Conservation (phyloP, 2,888 invertebrate genomes). For the Lasioglossum figueresi region DNA sequence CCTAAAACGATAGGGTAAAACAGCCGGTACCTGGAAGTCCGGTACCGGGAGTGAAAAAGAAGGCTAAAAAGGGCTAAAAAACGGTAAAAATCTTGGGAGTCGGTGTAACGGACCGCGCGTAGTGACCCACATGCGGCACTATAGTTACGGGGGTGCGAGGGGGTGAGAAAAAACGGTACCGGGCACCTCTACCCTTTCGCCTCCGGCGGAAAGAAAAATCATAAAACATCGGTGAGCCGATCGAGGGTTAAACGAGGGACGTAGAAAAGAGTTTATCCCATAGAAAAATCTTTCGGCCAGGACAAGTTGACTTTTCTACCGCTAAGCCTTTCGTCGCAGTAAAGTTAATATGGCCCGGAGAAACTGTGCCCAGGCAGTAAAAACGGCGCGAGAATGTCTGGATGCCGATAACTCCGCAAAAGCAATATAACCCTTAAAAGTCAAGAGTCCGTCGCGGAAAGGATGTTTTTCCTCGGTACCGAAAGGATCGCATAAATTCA, state of each 20-base stretch:
- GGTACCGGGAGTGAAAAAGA: neutral
- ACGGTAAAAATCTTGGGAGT: constrained; percentile 61
- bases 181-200: constrained; percentile 8
- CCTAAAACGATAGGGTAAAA: constrained; percentile 43
- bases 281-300: neutral
- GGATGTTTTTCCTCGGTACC: constrained; percentile 54
- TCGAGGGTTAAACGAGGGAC: neutral
- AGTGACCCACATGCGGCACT: constrained; percentile 60
- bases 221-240: constrained; percentile 63
- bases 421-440: constrained; percentile 71
- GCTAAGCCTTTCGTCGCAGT: constrained; percentile 79
- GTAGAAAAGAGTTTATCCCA: neutral
- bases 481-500: constrained; percentile 76
- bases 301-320: constrained; percentile 79
- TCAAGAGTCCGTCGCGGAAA: constrained; percentile 58
- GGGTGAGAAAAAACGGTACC: constrained; percentile 51
- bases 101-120: constrained; percentile 56
- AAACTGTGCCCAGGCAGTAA: constrained; percentile 62
- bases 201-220: constrained; percentile 52
- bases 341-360: constrained; percentile 77
- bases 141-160: neutral
- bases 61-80: constrained; percentile 39
- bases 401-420: constrained; percentile 37
- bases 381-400: constrained; percentile 29
- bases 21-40: constrained; percentile 43